Base-by-base conservation (phyloP, 2,797 vertebrate genomes). In the Pipistrellus pipistrellus region DNA sequence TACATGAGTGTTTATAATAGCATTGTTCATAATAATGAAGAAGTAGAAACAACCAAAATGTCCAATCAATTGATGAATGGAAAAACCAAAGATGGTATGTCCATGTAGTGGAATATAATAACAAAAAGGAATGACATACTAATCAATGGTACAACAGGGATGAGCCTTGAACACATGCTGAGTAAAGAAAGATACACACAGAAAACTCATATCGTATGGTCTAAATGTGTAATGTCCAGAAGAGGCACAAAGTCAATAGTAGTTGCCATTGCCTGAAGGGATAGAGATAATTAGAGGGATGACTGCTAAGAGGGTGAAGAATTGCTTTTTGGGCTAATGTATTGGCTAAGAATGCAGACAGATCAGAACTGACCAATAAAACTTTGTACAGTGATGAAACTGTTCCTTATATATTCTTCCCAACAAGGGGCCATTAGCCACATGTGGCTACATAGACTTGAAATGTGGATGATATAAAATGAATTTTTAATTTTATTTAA, bases 161-260 rank as follows among this genome's bases (percentile, higher is more conserved):
- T 85, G 44, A 46, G 88, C 10, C 73, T 92, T 94, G 51, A 89
- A 46, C 80, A 69, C 12, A 38, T 62, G 44, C 51, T 76, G 83
- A 91, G 46, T 57, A 71, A 93, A 93, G 13, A 48, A 83, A 85
- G 13, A 64, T 21, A 81, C n/a, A 48, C 7, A 18, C 9, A 90
- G 51, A 32, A 62, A 30, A 75, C 41, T 73, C 21, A 72, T 69
- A 41, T 32, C 66, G 0, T 85, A 5, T 73, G 27, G 38, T 90
- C 62, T 20, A 13, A 55, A 78, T 55, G 4, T 44, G 32, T 55
- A 85, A 82, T 91, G 27, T 73, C 44, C 35, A 2, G 18, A 51
- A 75, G 48, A 75, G 38, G 48, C 6, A 32, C 38, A 57, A 69
- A 69, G 27, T 83, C 59, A 80, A 57, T 85, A 85, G 25, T 80